These are phyloP conservation scores for Netelia melanura DNA, from an alignment of 2,888 invertebrate genomes.

Conservation along the genomic window DNA sequence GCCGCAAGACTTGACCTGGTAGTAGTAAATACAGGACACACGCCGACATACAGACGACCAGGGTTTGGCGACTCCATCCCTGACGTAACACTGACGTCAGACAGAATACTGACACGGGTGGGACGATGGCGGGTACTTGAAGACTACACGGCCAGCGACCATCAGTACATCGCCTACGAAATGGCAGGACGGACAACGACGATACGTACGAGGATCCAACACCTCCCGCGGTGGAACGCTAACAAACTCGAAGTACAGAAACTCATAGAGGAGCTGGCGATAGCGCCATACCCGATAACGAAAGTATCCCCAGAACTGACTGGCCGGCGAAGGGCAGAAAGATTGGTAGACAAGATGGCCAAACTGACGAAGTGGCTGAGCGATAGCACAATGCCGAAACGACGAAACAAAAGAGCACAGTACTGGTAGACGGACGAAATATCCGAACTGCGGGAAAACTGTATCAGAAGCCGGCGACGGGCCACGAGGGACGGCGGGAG, in stretches of 20 bases:
- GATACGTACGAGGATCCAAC: conserved; percentile 1
- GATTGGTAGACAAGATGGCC: conserved; percentile 1
- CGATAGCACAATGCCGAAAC: conserved; percentile 9
- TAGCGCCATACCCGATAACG: background rate
- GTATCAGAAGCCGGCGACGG: background rate
- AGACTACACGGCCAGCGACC: conserved; percentile 68
- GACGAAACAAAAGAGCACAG: conserved; percentile 22
- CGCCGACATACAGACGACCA: conserved; percentile 60
- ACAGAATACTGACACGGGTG: conserved; percentile 35
- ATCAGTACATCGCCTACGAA: conserved; percentile 65
- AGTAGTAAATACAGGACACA: conserved; percentile 46
- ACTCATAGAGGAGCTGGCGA: background rate
- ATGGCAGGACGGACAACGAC: conserved; percentile 36
- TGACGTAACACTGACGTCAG: conserved; percentile 63
- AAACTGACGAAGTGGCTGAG: background rate
- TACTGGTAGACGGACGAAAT: conserved; percentile 57
- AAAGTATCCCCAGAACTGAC: background rate
- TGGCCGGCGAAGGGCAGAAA: conserved; percentile 15
- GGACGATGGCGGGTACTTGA: conserved; percentile 64
- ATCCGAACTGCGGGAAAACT: background rate
- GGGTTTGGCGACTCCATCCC: conserved; percentile 55
- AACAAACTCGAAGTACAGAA: conserved; percentile 15
- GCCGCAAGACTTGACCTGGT: conserved; percentile 65
- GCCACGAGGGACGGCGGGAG: background rate
- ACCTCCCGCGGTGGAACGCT: background rate